phyloP scores from a whole-genome alignment of 2,797 vertebrate genomes.

The Poeciliopsis infans region DNA sequence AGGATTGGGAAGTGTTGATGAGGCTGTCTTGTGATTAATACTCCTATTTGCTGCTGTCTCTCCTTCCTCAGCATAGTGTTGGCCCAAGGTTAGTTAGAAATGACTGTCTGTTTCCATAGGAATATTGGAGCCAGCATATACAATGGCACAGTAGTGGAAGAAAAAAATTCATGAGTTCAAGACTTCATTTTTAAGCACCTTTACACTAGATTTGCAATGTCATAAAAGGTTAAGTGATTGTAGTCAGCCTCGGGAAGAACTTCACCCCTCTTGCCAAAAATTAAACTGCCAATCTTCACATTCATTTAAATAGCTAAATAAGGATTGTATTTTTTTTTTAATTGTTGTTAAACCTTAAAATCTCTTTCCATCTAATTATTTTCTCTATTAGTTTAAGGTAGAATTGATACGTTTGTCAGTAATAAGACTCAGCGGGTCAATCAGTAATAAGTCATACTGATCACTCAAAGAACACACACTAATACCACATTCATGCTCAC shows the following conservation, averaged over 20 bases:
- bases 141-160: not conserved
- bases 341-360: not conserved
- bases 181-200: conserved; percentile 23
- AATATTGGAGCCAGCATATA: conserved; percentile 50
- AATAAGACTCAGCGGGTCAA: not conserved
- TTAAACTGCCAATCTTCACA: not conserved
- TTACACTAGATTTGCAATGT: conserved; percentile 16
- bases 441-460: not conserved
- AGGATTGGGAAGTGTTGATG: conserved; percentile 43
- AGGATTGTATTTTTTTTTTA: not conserved
- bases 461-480: not conserved
- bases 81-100: conserved; percentile 71
- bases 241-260: not conserved
- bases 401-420: not conserved
- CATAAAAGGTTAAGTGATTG: conserved; percentile 25
- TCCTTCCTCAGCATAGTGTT: conserved; percentile 48
- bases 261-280: not conserved
- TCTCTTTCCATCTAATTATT: not conserved
- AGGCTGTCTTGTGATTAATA: conserved; percentile 72
- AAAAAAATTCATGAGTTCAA: conserved; percentile 16
- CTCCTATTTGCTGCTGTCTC: conserved; percentile 62
- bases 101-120: conserved; percentile 44
- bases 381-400: not conserved
- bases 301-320: conserved; percentile 3
- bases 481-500: not conserved